Base-by-base conservation (phyloP, 2,113 vertebrate species). In the Eulemur rufifrons region DNA sequence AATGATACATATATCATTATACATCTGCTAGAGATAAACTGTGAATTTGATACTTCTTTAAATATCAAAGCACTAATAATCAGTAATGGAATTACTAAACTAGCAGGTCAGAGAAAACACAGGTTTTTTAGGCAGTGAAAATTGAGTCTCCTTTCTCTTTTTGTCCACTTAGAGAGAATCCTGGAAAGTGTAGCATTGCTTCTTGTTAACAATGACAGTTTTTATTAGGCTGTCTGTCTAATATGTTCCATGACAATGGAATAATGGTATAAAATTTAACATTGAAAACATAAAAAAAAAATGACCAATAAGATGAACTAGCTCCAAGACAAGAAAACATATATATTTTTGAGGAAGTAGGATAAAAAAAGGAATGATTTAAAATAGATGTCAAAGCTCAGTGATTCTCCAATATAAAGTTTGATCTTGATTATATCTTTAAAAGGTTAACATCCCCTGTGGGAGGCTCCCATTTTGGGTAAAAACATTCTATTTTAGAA, bases 401-500 rank as follows among this genome's bases (percentile, higher is more conserved):
- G 4, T 52, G 50, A 86, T 86, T 89, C 83, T 93, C n/a, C n/a
- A 88, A 29, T 23, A 74, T 56, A 64, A 96, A 69, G 20, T 80
- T 77, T 83, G 80, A 64, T 86, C 52, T 83, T 94, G 86, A 96
- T 95, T 96, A 59, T 83, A 91, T 93, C 54, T 94, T 86, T 94
- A 76, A 96, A 96, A 94, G n/a, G 56, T 96, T 96, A 97, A 80
- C 56, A 86, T 86, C 80, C 68, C 32, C 66, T 80, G 73, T 93
- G 6, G 83, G 56, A 91, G n/a, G 8, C 15, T 94, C 50, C 54
- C 25, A 37, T 93, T 86, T 47, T 14, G 63, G 45, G 27, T 93
- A 86, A 94, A 96, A 95, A 64, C 8, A 59, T 83, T 93, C 82
- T 86, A 89, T 96, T 96, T 97, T 96, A 92, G 71, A 96, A 95